These are phyloP conservation scores for Euura saliciscinereae DNA, from an alignment of 1,140 invertebrate genomes.

Conservation along the genomic window DNA sequence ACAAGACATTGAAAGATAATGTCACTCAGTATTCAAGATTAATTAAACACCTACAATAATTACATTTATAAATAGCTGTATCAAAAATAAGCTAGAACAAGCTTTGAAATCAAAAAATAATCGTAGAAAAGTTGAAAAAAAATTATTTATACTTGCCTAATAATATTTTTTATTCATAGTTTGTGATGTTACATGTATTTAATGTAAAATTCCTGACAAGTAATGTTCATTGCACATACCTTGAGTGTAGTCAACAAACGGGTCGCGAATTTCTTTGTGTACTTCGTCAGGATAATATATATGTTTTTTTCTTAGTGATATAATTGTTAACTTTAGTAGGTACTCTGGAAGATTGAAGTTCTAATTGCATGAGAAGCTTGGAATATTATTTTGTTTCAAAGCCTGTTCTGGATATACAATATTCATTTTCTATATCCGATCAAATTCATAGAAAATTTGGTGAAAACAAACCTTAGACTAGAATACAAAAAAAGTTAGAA, in stretches of 20 bases:
- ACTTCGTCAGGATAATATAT: no score
- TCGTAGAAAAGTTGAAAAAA: no score
- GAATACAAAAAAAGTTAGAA: constrained; percentile 42
- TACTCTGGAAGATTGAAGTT: no score
- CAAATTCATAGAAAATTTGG: constrained; percentile 25
- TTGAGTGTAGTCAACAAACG: no score
- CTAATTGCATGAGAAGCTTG: no score
- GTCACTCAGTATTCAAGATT: constrained; percentile 39
- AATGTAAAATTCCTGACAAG: no score
- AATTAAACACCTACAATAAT: constrained; percentile 27
- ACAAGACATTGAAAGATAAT: constrained; percentile 5
- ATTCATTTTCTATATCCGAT: constrained; percentile 37
- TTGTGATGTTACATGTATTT: no score
- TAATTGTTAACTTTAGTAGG: background rate
- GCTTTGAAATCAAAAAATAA: background rate
- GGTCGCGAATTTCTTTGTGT: no score
- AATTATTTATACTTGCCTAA: no score
- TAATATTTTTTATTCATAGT: no score
- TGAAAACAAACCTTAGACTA: constrained; percentile 42
- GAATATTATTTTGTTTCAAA: background rate
- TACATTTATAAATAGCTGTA: constrained; percentile 9
- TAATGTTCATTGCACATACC: no score
- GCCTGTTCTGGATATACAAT: constrained; percentile 2
- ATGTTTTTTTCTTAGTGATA: background rate
- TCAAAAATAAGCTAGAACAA: background rate